A percentile compares a stretch with the other conserved stretches of the same genome.
Evolutionary conservation across 2,113 vertebrate species (phyloP).

Genomic region (Acrocephalus arundinaceus): DNA sequence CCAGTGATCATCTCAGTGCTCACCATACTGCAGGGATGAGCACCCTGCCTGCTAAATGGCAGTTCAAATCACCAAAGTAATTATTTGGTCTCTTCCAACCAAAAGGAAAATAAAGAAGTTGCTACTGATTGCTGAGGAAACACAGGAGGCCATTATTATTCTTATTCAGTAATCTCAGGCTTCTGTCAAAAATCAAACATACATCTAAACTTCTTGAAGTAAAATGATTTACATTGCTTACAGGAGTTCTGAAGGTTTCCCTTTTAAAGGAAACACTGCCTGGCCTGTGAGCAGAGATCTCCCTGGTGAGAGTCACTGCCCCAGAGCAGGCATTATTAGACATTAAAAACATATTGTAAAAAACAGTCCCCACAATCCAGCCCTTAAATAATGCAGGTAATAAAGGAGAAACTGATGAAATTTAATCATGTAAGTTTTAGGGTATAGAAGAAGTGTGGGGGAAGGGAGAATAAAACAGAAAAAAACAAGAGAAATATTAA

Average conservation of each 20-base stretch:
- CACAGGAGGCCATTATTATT: not conserved
- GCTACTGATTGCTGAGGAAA: not conserved
- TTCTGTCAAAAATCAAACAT: slow-evolving; percentile 15
- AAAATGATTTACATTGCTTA: not conserved
- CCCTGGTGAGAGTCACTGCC: not conserved
- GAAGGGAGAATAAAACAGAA: not conserved
- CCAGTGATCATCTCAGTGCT: not conserved
- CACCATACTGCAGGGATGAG: not conserved
- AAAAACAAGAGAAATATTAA: slow-evolving; percentile 15
- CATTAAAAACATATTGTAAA: slow-evolving; percentile 1
- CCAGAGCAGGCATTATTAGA: not conserved
- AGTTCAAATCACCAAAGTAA: not conserved
- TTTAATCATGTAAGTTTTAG: slow-evolving; percentile 8
- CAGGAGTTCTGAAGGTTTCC: not conserved
- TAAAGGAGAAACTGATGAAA: not conserved
- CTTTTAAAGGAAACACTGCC: not conserved
- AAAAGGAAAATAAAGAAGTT: not conserved
- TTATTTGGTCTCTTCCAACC: not conserved
- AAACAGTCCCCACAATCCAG: not conserved
- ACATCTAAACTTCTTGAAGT: not conserved
- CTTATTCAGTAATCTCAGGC: not conserved
- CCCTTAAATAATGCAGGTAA: slow-evolving; percentile 1
- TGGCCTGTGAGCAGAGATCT: not conserved
- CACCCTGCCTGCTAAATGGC: not conserved
- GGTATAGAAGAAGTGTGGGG: not conserved